Percentiles rank a stretch among this genome's conserved stretches.
phyloP scores from a whole-genome alignment of 1,140 invertebrate genomes.

The Hesperophylax magnus region DNA sequence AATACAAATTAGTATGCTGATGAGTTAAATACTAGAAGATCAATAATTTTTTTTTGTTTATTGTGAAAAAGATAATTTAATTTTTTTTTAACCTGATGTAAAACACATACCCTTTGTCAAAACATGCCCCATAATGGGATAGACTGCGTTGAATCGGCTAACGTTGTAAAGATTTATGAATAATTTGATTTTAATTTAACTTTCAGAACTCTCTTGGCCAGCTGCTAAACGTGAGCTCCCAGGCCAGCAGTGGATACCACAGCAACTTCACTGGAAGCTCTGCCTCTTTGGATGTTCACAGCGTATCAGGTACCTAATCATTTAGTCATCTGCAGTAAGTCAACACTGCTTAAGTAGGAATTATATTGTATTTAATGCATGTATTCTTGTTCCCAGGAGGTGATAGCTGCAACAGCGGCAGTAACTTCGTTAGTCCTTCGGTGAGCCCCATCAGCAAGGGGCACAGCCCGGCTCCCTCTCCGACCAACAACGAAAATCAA shows the following conservation, averaged over 20 bases:
- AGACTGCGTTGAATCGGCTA: no score
- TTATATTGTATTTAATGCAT: neutral
- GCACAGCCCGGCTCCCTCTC: conserved; percentile 60
- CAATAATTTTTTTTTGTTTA: no score
- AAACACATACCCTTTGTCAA: no score
- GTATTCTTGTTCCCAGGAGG: conserved; percentile 58
- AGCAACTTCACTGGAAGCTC: conserved; percentile 71
- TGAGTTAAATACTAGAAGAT: no score
- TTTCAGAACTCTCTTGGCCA: conserved; percentile 63
- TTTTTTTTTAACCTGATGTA: no score
- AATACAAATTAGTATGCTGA: no score
- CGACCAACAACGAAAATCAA: conserved; percentile 59
- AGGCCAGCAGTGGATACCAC: conserved; percentile 69
- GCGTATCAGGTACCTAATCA: conserved; percentile 62
- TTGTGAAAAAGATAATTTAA: no score
- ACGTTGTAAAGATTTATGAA: no score
- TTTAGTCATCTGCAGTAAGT: no score
- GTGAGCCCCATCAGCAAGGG: conserved; percentile 68
- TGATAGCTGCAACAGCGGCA: conserved; percentile 59
- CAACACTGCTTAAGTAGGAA: no score
- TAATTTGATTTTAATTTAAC: neutral
- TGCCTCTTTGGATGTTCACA: conserved; percentile 66
- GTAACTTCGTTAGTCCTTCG: conserved; percentile 65
- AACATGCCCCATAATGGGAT: no score
- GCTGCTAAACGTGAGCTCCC: conserved; percentile 66